phyloP scores from a whole-genome alignment of 2,113 vertebrate species.

The Himantopus leucocephalus region DNA sequence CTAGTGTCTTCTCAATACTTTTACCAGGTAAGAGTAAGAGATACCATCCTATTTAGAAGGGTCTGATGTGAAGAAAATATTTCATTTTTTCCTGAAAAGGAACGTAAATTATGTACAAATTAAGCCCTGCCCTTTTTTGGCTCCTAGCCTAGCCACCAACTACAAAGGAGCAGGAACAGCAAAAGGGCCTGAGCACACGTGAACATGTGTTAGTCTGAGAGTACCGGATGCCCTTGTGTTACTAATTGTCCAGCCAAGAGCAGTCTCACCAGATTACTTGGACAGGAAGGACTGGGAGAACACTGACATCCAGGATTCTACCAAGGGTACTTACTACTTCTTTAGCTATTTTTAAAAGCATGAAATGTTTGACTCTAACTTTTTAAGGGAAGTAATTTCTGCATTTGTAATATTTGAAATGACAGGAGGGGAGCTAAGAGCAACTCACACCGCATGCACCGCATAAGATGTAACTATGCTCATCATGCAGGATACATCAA shows the following conservation, averaged over 20 bases:
- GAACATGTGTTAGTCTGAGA: background rate
- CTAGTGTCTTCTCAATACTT: background rate
- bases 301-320: background rate
- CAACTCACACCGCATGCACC: rapidly evolving
- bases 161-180: background rate
- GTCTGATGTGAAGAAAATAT: background rate
- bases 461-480: background rate
- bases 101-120: background rate
- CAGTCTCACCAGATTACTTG: background rate
- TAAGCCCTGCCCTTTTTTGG: slow-evolving; percentile 46
- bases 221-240: background rate
- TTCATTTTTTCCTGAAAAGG: background rate
- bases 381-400: background rate
- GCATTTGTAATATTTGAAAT: background rate
- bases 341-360: background rate
- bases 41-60: background rate
- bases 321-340: slow-evolving; percentile 6
- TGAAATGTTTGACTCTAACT: background rate
- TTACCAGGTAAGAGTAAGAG: background rate
- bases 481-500: background rate
- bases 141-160: background rate
- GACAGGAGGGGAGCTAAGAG: background rate
- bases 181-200: background rate
- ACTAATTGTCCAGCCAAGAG: background rate
- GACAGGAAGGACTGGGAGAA: background rate